Conservation (phyloP, 2,888 invertebrate genomes). For the Sminthurinus aureus region DNA sequence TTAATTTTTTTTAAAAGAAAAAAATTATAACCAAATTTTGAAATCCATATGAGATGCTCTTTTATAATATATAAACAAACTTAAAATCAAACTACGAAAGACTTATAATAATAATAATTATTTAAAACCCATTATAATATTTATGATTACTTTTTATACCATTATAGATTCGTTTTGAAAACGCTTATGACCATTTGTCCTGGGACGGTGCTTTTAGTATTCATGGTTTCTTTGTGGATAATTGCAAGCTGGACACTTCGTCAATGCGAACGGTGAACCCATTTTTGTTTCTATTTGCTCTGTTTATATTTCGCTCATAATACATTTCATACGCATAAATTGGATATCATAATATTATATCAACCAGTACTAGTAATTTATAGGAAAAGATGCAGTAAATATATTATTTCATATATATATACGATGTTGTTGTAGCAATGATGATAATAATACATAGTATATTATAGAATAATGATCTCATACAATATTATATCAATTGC, state of each 20-base stretch:
- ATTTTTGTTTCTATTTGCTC: not conserved
- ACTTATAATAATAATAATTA: not conserved
- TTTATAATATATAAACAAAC: too few relatives aligned
- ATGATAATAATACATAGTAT: too few relatives aligned
- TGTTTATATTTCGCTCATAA: too few relatives aligned
- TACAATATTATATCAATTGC: too few relatives aligned
- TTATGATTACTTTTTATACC: not conserved
- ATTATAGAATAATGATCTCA: too few relatives aligned
- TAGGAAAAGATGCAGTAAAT: too few relatives aligned
- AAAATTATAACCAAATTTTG: not conserved
- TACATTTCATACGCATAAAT: too few relatives aligned
- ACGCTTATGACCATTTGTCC: conserved; percentile 99
- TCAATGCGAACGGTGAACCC: conserved; percentile 92
- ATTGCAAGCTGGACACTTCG: conserved; percentile 99
- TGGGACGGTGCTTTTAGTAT: conserved; percentile 94
- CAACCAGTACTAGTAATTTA: too few relatives aligned
- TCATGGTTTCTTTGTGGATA: conserved; percentile 99
- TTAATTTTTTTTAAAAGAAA: not conserved
- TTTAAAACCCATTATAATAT: not conserved
- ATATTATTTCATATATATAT: too few relatives aligned
- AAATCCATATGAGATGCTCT: too few relatives aligned
- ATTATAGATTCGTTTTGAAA: conserved; percentile 84
- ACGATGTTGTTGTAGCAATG: too few relatives aligned
- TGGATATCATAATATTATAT: too few relatives aligned
- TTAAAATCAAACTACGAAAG: not conserved